A percentile compares a stretch with the other conserved stretches of the same genome.
These are phyloP conservation scores for Thymallus thymallus DNA, from an alignment of 2,113 vertebrate genomes.

Conservation along the genomic window DNA sequence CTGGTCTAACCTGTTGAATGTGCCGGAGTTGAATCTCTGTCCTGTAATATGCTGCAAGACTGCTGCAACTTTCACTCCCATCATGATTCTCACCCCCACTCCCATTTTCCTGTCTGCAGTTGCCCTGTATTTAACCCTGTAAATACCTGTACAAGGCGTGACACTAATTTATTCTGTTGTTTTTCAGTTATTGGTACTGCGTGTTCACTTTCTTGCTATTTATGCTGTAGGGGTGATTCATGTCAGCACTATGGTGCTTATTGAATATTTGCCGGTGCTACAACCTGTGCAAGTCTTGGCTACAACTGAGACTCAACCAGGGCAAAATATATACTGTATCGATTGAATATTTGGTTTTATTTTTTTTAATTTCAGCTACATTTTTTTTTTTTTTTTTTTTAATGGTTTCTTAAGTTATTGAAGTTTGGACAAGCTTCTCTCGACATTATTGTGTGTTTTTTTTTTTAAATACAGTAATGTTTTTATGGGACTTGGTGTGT, in stretches of 20 bases:
- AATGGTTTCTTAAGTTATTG: slow-evolving; percentile 77
- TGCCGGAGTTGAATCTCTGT: slow-evolving; percentile 75
- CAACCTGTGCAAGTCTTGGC: slow-evolving; percentile 39
- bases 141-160: slow-evolving; percentile 67
- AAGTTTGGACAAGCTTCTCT: slow-evolving; percentile 60
- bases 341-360: slow-evolving; percentile 61
- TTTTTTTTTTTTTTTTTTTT: slow-evolving; percentile 64
- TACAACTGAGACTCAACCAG: slow-evolving; percentile 63
- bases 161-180: slow-evolving; percentile 77
- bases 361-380: slow-evolving; percentile 81
- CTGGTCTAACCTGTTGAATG: slow-evolving; percentile 77
- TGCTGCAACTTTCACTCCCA: slow-evolving; percentile 65
- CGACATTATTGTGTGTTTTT: slow-evolving; percentile 60
- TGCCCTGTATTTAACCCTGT: slow-evolving; percentile 61
- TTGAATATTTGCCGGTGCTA: slow-evolving; percentile 71
- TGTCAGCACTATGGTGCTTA: slow-evolving; percentile 55
- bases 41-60: slow-evolving; percentile 74
- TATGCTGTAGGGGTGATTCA: slow-evolving; percentile 59
- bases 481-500: slow-evolving; percentile 68
- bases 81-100: slow-evolving; percentile 35
- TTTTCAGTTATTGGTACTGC: slow-evolving; percentile 49
- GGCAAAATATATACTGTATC: slow-evolving; percentile 65
- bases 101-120: slow-evolving; percentile 33
- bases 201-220: slow-evolving; percentile 56
- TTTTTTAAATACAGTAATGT: slow-evolving; percentile 65